A percentile compares a stretch with the other conserved stretches of the same genome.
Evolutionary conservation across 2,888 invertebrate genomes (phyloP).

Genomic region (Crepidodera aurea): DNA sequence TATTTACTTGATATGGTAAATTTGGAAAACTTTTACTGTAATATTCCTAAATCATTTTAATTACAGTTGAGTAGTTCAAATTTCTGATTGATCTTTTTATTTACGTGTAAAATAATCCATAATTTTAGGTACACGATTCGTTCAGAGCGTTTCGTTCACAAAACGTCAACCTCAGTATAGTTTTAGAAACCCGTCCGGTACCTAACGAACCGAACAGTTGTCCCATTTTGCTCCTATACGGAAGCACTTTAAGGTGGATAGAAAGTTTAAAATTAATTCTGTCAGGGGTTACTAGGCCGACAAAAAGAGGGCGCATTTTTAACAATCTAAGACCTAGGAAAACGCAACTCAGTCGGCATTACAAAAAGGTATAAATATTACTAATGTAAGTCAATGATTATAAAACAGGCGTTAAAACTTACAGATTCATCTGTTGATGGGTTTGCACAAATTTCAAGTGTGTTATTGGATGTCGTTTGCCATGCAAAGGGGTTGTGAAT

Average conservation of each 20-base stretch:
- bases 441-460: slow-evolving; percentile 85
- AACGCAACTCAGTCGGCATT: slow-evolving; percentile 92
- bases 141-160: slow-evolving; percentile 93
- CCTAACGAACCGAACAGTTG: slow-evolving; percentile 62
- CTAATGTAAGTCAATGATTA: too few species aligned
- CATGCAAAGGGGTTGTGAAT: slow-evolving; percentile 89
- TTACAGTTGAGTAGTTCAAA: too few species aligned
- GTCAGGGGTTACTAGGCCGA: slow-evolving; percentile 93
- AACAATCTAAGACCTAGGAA: slow-evolving; percentile 84
- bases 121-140: slow-evolving; percentile 84
- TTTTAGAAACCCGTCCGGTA: slow-evolving; percentile 76
- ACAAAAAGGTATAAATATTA: slow-evolving; percentile 72
- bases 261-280: slow-evolving; percentile 93
- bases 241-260: slow-evolving; percentile 95
- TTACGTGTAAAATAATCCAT: too few species aligned
- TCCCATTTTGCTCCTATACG: slow-evolving; percentile 84
- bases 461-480: slow-evolving; percentile 99
- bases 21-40: too few species aligned
- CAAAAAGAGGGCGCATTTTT: slow-evolving; percentile 89
- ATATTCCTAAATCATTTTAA: too few species aligned
- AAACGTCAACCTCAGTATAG: slow-evolving; percentile 80
- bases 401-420: slow-evolving; percentile 6
- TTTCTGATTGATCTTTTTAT: too few species aligned
- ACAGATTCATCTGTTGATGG: slow-evolving; percentile 75
- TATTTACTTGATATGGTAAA: too few species aligned